Evolutionary conservation across 2,113 vertebrate genomes (phyloP), one percentile per base, ranked within the genome.

Genomic region (Crotalus helleri): DNA sequence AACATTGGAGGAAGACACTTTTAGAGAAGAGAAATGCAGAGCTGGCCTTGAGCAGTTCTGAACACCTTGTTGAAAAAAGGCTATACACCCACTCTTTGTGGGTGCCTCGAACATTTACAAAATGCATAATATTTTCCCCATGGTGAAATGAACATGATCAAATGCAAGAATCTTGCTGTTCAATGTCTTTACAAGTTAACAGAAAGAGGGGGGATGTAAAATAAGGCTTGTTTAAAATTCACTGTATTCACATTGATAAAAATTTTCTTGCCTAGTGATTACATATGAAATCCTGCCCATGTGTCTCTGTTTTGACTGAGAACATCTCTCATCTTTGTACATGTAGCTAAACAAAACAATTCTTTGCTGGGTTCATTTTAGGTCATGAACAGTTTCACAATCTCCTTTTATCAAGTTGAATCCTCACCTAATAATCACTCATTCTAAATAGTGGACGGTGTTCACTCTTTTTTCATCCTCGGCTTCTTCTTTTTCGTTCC

Each of bases 301-400:
- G 96, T 95, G 92, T 94, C 69, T 74, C 4, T 91, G 81, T 95
- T 96, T 95, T 95, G 92, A 94, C 94, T 58, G 74, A 85, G 8
- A 94, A 39, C 9, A 1, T 92, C 92, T 91, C 94, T 29, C 54
- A 89, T 95, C 94, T 94, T 94, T 87, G 11, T 94, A 85, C 94
- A 90, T 89, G 94, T 87, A 95, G 93, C 95, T 96, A 95, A 96
- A 95, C 95, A 96, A 96, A 94, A 87, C 93, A 96, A 94, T 0
- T 51, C 0, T 93, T 95, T 93, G 1, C 0, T 93, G n/a, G 91
- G 86, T 96, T 57, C 96, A 95, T 96, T 96, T 95, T 95, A 95
- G 93, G 39, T 24, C 91, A 94, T 49, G 92, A 95, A 91, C n/a
- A 13, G 39, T 91, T 96, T 96, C 95, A 97, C 97, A 94, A 93